Percentiles rank a stretch among this genome's conserved stretches.
These are phyloP conservation scores for Macaria liturata DNA, from an alignment of 2,888 invertebrate species.

Conservation along the genomic window DNA sequence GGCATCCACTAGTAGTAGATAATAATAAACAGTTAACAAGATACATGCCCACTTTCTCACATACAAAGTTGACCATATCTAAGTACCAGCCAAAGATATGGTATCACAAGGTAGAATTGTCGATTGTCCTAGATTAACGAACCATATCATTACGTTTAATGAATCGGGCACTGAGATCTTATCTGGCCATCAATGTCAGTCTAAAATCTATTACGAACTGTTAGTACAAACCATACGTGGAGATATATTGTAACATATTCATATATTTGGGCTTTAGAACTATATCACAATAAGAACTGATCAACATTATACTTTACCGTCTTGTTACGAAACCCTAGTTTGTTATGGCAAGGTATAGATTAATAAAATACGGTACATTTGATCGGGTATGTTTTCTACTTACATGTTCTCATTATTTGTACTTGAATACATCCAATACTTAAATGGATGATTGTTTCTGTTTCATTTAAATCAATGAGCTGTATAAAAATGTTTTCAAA, in stretches of 20 bases:
- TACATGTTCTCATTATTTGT: slow-evolving; percentile 2
- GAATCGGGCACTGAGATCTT: slow-evolving; percentile 70
- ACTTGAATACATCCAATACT: slow-evolving; percentile 13
- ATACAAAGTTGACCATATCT: slow-evolving; percentile 36
- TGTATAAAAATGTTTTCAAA: slow-evolving; percentile 3
- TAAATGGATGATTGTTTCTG: slow-evolving; percentile 25
- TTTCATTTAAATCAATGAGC: slow-evolving; percentile 32
- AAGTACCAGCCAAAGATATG: slow-evolving; percentile 54
- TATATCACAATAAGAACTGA: slow-evolving; percentile 1
- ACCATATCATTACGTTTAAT: slow-evolving; percentile 78
- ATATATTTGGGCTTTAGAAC: slow-evolving; percentile 11
- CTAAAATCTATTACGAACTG: slow-evolving; percentile 64
- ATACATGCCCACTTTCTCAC: not conserved
- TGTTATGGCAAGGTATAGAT: slow-evolving; percentile 7
- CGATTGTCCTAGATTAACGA: slow-evolving; percentile 80
- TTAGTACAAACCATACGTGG: slow-evolving; percentile 41
- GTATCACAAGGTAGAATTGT: slow-evolving; percentile 58
- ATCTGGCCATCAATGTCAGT: slow-evolving; percentile 73
- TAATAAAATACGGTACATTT: slow-evolving; percentile 3
- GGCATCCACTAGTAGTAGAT: no score
- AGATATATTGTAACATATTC: slow-evolving; percentile 19
- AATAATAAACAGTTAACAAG: no score
- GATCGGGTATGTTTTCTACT: not conserved
- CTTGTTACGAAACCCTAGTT: no score
- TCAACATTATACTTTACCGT: no score